These are phyloP conservation scores for Caiman crocodilus DNA, from an alignment of 2,797 vertebrate species.

Conservation along the genomic window DNA sequence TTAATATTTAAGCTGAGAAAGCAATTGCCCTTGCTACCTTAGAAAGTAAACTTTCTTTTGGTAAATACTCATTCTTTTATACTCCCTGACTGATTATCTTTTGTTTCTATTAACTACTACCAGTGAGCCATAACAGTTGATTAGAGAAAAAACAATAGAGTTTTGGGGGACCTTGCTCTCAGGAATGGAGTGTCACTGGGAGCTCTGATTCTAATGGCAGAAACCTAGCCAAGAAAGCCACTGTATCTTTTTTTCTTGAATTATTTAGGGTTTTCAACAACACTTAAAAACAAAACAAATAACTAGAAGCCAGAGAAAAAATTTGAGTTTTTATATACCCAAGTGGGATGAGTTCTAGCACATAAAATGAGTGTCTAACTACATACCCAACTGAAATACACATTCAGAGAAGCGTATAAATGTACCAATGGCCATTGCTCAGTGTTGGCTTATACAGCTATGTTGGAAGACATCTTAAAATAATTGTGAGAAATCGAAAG, in stretches of 20 bases:
- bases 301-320: slow-evolving; percentile 11
- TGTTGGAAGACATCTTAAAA: not conserved
- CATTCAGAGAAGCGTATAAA: slow-evolving; percentile 19
- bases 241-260: slow-evolving; percentile 37
- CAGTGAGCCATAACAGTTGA: slow-evolving; percentile 50
- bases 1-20: slow-evolving; percentile 13
- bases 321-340: slow-evolving; percentile 9
- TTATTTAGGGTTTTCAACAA: not conserved
- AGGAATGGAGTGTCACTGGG: not conserved
- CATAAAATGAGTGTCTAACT: slow-evolving; percentile 29
- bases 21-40: slow-evolving; percentile 27
- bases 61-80: slow-evolving; percentile 57
- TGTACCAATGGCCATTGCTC: slow-evolving; percentile 17
- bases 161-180: slow-evolving; percentile 31
- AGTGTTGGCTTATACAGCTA: slow-evolving; percentile 13
- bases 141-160: slow-evolving; percentile 43
- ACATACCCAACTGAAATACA: not conserved
- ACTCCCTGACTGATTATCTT: slow-evolving; percentile 38
- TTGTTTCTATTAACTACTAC: slow-evolving; percentile 54
- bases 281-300: slow-evolving; percentile 2
- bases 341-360: slow-evolving; percentile 29
- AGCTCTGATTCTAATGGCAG: not conserved
- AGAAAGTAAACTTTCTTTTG: slow-evolving; percentile 50
- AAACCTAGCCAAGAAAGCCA: slow-evolving; percentile 50
- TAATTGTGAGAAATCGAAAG: not conserved